A percentile compares a stretch with the other conserved stretches of the same genome.
phyloP scores from a whole-genome alignment of 2,888 invertebrate species.

The Dyspetes luteomarginatus region DNA sequence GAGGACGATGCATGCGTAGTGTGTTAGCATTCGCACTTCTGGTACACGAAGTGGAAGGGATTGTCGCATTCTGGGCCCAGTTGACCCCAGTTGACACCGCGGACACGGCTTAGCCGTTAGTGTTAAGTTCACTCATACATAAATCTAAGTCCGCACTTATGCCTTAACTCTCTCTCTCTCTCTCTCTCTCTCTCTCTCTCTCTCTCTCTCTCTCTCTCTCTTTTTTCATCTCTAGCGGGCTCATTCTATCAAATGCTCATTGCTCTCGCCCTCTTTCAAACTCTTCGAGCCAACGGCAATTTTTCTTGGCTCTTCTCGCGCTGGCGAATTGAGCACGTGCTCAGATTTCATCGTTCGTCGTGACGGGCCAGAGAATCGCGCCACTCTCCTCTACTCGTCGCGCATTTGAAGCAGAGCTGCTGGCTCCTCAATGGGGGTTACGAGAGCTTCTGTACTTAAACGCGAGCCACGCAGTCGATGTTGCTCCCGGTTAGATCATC shows the following conservation, averaged over 20 bases:
- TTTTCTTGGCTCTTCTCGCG: slow-evolving; percentile 55
- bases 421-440: slow-evolving; percentile 27
- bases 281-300: slow-evolving; percentile 50
- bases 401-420: background rate
- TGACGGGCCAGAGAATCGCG: no score
- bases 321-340: slow-evolving; percentile 82
- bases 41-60: slow-evolving; percentile 75
- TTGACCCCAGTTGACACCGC: slow-evolving; percentile 83
- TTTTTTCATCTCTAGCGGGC: slow-evolving; percentile 35
- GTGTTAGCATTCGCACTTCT: slow-evolving; percentile 72
- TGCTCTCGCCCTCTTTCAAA: slow-evolving; percentile 52
- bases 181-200: no score
- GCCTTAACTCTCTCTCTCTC: slow-evolving; percentile 71
- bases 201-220: no score
- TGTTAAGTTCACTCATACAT: slow-evolving; percentile 82
- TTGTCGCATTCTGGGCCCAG: slow-evolving; percentile 83
- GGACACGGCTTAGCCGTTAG: slow-evolving; percentile 82
- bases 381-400: slow-evolving; percentile 26
- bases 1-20: slow-evolving; percentile 71
- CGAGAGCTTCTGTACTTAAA: slow-evolving; percentile 54
- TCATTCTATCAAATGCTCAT: slow-evolving; percentile 30
- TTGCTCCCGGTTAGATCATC: slow-evolving; percentile 80
- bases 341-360: slow-evolving; percentile 81
- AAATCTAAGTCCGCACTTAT: slow-evolving; percentile 82
- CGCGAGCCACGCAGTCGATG: slow-evolving; percentile 41